Evolutionary conservation across 2,888 invertebrate genomes (phyloP), one percentile per base, ranked within the genome.

Genomic region (Holacanthella duospinosa): DNA sequence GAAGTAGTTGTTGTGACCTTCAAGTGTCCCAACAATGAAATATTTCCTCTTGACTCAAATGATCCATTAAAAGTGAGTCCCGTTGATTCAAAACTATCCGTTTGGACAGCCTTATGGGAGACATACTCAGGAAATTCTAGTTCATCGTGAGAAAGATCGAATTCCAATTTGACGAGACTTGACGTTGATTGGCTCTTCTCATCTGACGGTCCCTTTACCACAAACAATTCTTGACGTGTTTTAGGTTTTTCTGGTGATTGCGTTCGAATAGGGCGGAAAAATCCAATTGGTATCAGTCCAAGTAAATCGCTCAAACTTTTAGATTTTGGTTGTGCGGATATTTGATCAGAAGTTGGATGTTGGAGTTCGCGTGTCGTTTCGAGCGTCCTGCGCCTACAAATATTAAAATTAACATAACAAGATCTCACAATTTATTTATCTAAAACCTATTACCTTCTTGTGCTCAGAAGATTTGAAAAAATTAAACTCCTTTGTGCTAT

Each of bases 231-330:
- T 36, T 36, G 6, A 12, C 36, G 36, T 6, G 16, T 6, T 36
- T 36, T 16, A 12, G 36, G 16, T 36, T 6, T 36, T 36, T 36
- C 36, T 36, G 36, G 36, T 12, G 36, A 12, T 36, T 16, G 6
- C 9, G 6, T 36, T 36, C 36, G 36, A n/a, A n/a, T 36, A 36
- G 67, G 65, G 69, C 85, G 83, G 73, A 88, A 86, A 61, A 85
- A 82, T 12, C 71, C 68, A 69, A 87, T 87, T 60, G 74, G 70
- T 27, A 74, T 64, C 6, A 74, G 64, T n/a, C 74, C 72, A 26
- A 88, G 82, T 65, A 91, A 89, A 75, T 90, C 89, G 63, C 88
- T 88, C 71, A 92, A 81, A 76, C 90, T 90, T 75, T 88, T 85
- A 2, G 90, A 91, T 76, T 91, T 91, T 59, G 88, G 80, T 57